phyloP scores from a whole-genome alignment of 2,113 vertebrate genomes.

The Pleuronectes platessa region DNA sequence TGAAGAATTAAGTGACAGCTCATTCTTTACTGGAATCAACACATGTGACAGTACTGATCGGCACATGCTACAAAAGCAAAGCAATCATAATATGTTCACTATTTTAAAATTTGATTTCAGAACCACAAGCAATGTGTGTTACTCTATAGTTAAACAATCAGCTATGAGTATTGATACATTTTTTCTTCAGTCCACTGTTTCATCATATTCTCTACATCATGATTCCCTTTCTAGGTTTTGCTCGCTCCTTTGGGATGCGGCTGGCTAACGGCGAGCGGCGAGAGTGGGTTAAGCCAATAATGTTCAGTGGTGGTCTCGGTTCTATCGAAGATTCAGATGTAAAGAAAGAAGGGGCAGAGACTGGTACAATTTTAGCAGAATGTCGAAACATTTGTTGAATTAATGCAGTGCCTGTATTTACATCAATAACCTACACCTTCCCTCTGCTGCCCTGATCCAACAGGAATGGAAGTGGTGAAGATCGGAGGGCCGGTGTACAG shows the following conservation, averaged over 20 bases:
- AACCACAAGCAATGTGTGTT: no score
- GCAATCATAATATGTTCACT: no score
- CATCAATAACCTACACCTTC: slow-evolving; percentile 3
- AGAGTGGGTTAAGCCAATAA: slow-evolving; percentile 96
- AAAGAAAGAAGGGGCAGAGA: slow-evolving; percentile 83
- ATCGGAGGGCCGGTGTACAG: slow-evolving; percentile 92
- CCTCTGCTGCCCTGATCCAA: slow-evolving; percentile 1
- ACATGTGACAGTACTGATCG: no score
- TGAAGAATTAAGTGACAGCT: not conserved
- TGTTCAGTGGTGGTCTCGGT: slow-evolving; percentile 94
- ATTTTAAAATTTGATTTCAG: no score
- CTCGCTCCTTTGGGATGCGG: slow-evolving; percentile 90
- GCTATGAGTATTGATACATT: no score
- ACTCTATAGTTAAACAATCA: no score
- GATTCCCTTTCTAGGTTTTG: slow-evolving; percentile 83
- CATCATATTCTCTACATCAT: no score
- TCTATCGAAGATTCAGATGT: slow-evolving; percentile 88
- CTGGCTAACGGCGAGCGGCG: slow-evolving; percentile 85
- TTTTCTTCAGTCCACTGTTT: not conserved
- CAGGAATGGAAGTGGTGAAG: slow-evolving; percentile 93
- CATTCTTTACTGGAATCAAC: not conserved
- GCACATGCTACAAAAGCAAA: no score
- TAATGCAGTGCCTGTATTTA: slow-evolving; percentile 25
- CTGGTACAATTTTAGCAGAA: slow-evolving; percentile 75
- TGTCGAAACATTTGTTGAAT: slow-evolving; percentile 1